Base-by-base conservation (phyloP, 1,140 invertebrate genomes). In the Chrysoperla carnea region DNA sequence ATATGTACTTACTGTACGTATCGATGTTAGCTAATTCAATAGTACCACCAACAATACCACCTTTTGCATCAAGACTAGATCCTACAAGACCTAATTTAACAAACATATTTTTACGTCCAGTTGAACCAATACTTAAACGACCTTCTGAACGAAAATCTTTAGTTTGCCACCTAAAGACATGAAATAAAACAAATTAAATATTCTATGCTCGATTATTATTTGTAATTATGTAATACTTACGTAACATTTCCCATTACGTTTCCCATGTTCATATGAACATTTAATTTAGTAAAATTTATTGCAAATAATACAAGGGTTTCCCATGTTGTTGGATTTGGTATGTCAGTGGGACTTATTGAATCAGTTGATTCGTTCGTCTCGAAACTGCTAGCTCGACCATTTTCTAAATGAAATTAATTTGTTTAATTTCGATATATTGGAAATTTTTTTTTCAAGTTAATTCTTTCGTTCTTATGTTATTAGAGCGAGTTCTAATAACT, bases 231-330 rank as follows among this genome's bases (percentile, higher is more conserved):
- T 27, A 38, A 38, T 37, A 67, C 71, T 64, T 63, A 84, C 73
- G 77, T 78, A 29, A 94, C 91, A 59, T 95, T 95, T 14, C 93
- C 93, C 87, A 96, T 96, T 1, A 96, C 91, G 59, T 96, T 97
- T 13, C 91, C 90, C 88, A 98, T 98, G 62, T 96, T 96, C 84
- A 97, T 95, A 53, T 94, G 88, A 12, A 97, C 84, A 61, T 95
- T 93, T 15, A 97, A 67, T 50, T 84, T 80, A 5, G 89, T 92
- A 53, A 97, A 88, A 65, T 95, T 96, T 8, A 97, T 80, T 1
- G 89, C 88, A 68, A 96, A 94, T 29, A 97, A 63, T 2, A 97
- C 91, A 11, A 96, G 63, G 4, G 92, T 96, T 63, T 96, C 89
- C 93, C 92, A 97, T 13, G 81, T 76, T 4, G 81, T 67, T 55